Evolutionary conservation across 2,888 invertebrate species (phyloP).

Genomic region (Sussaba pulchella): DNA sequence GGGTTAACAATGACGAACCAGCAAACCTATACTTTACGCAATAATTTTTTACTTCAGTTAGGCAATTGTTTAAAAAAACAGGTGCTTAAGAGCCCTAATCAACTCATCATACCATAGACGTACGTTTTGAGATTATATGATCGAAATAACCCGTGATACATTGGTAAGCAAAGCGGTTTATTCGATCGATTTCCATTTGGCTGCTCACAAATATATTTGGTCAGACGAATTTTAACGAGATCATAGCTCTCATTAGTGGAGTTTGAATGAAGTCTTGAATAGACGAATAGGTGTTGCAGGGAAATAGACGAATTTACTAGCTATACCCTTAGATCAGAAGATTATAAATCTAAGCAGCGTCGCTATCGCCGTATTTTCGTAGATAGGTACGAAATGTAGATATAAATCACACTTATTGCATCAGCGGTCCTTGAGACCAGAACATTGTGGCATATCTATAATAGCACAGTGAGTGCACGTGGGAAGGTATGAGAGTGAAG

Average conservation of each 20-base stretch:
- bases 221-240: neutral
- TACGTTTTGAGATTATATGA: no score
- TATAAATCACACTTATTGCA: constrained; percentile 72
- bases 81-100: no score
- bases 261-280: neutral
- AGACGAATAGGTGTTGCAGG: constrained; percentile 26
- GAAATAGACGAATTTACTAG: constrained; percentile 63
- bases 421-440: constrained; percentile 66
- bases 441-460: constrained; percentile 28
- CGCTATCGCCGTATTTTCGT: constrained; percentile 49
- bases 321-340: constrained; percentile 53
- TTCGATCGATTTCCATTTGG: no score
- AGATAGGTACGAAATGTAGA: constrained; percentile 69
- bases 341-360: constrained; percentile 40
- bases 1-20: neutral
- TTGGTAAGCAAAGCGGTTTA: no score
- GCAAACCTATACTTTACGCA: constrained; percentile 5
- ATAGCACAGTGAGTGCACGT: neutral
- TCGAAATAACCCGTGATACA: no score
- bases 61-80: no score
- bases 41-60: neutral
- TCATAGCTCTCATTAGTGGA: constrained; percentile 1
- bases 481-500: constrained; percentile 40
- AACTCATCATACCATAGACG: no score
- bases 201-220: neutral